These are phyloP conservation scores for Dicycla oo DNA, from an alignment of 2,888 invertebrate species.

Conservation along the genomic window DNA sequence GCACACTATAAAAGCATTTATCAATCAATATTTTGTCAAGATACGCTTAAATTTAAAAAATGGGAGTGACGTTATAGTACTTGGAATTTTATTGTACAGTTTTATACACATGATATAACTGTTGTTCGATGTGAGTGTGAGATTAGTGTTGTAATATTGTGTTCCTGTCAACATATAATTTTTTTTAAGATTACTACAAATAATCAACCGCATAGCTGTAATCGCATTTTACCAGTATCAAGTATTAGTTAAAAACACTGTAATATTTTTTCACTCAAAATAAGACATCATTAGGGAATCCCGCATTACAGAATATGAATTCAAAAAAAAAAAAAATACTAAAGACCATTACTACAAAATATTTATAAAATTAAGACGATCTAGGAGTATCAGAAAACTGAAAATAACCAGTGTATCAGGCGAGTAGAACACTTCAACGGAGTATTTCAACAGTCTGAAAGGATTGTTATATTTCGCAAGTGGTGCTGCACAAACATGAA, in stretches of 20 bases:
- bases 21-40: no score
- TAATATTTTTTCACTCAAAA: background rate
- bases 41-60: no score
- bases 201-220: background rate
- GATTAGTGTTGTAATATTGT: conserved; percentile 2
- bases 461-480: conserved; percentile 17
- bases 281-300: conserved; percentile 28
- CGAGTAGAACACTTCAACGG: conserved; percentile 6
- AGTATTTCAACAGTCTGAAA: background rate
- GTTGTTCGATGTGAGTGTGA: no score
- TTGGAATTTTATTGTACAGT: no score
- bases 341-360: conserved; percentile 10
- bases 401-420: conserved; percentile 27
- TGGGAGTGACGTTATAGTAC: no score
- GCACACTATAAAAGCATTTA: no score
- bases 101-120: no score
- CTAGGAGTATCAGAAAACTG: conserved; percentile 5
- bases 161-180: background rate
- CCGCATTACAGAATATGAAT: conserved; percentile 3
- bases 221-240: background rate
- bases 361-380: conserved; percentile 7
- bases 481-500: background rate
- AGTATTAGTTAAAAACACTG: background rate
- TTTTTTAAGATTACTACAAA: background rate
- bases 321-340: conserved; percentile 21